Evolutionary conservation across 2,113 vertebrate genomes (phyloP).

Genomic region (Camelus dromedarius): DNA sequence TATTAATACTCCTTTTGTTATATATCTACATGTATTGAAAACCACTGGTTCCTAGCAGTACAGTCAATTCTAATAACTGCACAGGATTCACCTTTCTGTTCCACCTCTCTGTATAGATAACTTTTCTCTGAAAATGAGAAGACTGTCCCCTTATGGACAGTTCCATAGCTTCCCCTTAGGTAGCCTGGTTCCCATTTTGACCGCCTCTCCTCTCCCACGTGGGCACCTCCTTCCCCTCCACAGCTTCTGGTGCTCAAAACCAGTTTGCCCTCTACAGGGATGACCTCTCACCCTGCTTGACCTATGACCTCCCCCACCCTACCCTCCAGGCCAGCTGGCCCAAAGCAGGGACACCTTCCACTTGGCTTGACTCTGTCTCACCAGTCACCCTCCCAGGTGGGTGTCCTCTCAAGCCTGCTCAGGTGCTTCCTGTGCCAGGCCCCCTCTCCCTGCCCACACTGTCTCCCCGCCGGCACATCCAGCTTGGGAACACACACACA

Average conservation of each 20-base stretch:
- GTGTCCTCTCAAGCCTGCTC: neutral
- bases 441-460: neutral
- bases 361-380: neutral
- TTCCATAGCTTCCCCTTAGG: neutral
- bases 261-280: neutral
- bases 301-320: neutral
- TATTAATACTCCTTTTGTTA: neutral
- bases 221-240: neutral
- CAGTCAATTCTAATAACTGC: neutral
- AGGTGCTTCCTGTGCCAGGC: neutral
- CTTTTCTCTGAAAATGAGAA: neutral
- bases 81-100: neutral
- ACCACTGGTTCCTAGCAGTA: neutral
- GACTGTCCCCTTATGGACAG: neutral
- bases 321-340: neutral
- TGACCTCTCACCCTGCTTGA: neutral
- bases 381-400: neutral
- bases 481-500: neutral
- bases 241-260: neutral
- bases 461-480: neutral
- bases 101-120: neutral
- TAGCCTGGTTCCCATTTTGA: neutral
- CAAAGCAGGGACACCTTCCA: neutral
- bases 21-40: neutral
- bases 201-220: accelerated